These are phyloP conservation scores for Agraylea sexmaculata DNA, from an alignment of 1,140 invertebrate genomes.

Conservation along the genomic window DNA sequence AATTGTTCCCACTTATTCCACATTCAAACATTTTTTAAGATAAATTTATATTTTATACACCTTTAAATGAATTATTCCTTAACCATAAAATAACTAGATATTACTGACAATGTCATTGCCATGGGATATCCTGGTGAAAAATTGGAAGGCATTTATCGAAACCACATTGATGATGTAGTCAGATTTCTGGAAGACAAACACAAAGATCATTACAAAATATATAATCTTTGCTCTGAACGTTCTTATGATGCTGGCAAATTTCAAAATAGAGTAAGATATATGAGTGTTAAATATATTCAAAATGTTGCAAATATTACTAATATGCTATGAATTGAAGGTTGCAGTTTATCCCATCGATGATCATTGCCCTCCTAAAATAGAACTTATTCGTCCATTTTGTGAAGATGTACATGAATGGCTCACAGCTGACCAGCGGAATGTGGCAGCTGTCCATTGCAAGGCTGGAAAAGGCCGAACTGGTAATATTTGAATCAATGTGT, in stretches of 20 bases:
- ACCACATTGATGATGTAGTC: slow-evolving; percentile 88
- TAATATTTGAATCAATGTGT: slow-evolving; percentile 17
- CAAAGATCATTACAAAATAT: slow-evolving; percentile 88
- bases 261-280: slow-evolving; percentile 51
- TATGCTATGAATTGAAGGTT: slow-evolving; percentile 42
- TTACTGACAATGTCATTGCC: slow-evolving; percentile 83
- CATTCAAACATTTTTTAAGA: no score
- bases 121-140: slow-evolving; percentile 95
- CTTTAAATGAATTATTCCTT: no score
- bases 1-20: no score
- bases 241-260: slow-evolving; percentile 83
- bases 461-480: slow-evolving; percentile 84
- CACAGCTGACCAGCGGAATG: slow-evolving; percentile 60
- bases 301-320: slow-evolving; percentile 2
- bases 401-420: slow-evolving; percentile 85
- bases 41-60: no score
- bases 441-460: slow-evolving; percentile 94
- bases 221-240: slow-evolving; percentile 85
- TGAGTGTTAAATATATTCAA: background rate
- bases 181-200: slow-evolving; percentile 87
- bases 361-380: slow-evolving; percentile 90
- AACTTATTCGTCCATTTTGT: slow-evolving; percentile 84
- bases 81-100: slow-evolving; percentile 54
- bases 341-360: slow-evolving; percentile 87
- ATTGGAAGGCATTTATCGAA: slow-evolving; percentile 85